Conservation (phyloP, 2,113 vertebrate species). For the Formicarius rufipectus region DNA sequence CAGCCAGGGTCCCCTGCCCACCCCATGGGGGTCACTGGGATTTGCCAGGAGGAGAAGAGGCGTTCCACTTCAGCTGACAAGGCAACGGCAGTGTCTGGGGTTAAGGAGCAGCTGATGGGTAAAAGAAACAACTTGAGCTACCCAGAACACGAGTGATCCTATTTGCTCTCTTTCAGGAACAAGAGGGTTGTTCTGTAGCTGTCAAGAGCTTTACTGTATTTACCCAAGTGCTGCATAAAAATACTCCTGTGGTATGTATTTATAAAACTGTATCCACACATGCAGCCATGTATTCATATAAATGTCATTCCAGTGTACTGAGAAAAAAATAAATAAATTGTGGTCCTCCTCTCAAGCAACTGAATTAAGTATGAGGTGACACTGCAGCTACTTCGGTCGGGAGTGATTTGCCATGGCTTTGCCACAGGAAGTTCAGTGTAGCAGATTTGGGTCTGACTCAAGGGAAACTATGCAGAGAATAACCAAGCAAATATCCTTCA, state of each 20-base stretch:
- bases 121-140: neutral
- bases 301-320: neutral
- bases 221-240: neutral
- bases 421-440: neutral
- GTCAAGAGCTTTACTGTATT: neutral
- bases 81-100: too few relatives aligned
- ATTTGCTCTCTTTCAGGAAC: neutral
- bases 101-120: neutral
- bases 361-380: neutral
- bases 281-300: neutral
- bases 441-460: neutral
- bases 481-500: neutral
- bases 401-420: neutral
- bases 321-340: neutral
- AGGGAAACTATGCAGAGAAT: neutral
- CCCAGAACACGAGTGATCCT: neutral
- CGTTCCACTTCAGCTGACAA: too few relatives aligned
- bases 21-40: fast-evolving
- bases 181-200: neutral
- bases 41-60: too few relatives aligned
- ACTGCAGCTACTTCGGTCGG: neutral
- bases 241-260: neutral
- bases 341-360: neutral
- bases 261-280: too few relatives aligned
- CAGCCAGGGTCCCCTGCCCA: neutral